phyloP scores from a whole-genome alignment of 2,113 vertebrate species.

The Camelus dromedarius region DNA sequence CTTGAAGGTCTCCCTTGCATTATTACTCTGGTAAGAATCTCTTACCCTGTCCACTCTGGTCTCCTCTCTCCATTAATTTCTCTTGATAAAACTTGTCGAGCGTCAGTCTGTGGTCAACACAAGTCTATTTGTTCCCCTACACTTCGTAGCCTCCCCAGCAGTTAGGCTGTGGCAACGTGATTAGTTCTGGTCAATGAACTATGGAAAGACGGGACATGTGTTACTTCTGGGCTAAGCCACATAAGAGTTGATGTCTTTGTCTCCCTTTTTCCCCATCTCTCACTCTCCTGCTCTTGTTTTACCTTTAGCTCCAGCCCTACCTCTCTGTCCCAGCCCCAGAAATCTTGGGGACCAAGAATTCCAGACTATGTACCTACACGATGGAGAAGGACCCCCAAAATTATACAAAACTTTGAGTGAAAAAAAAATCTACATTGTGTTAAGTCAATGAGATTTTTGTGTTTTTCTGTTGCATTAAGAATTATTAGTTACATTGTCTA shows the following conservation, averaged over 20 bases:
- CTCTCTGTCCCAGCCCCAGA: not conserved
- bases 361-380: not conserved
- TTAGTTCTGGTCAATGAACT: not conserved
- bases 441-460: not conserved
- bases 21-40: not conserved
- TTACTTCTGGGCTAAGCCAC: not conserved
- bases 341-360: not conserved
- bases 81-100: not conserved
- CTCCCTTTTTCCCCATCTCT: not conserved
- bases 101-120: not conserved
- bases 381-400: not conserved
- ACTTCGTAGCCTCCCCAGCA: not conserved
- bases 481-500: not conserved
- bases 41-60: not conserved
- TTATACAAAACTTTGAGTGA: not conserved
- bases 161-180: not conserved
- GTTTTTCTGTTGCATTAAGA: not conserved
- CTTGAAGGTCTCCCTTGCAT: not conserved
- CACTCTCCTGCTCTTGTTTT: not conserved
- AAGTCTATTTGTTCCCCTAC: not conserved
- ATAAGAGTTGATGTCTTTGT: not conserved
- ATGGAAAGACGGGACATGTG: not conserved
- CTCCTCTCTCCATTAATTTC: not conserved
- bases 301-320: not conserved
- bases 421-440: not conserved